Base-by-base conservation (phyloP, 2,888 invertebrate species). In the Epinotia demarniana region DNA sequence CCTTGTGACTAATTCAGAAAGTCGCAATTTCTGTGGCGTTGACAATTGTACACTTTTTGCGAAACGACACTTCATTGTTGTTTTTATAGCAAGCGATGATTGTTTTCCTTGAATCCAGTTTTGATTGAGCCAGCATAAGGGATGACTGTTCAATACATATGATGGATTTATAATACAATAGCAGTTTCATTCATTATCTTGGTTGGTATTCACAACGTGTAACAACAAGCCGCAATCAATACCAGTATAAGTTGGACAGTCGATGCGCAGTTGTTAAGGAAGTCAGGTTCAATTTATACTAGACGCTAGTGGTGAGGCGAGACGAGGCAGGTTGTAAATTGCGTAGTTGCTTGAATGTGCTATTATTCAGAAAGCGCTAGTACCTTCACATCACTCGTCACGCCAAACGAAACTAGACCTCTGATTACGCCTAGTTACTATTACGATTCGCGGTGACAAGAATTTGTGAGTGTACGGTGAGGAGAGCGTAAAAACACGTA, bases 81-180 rank as follows among this genome's bases (percentile, higher is more conserved):
- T 33, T 27, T 23, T 46, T 19, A 19, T 43, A n/a, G 16, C 16
- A 16, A 23, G 16, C 49, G n/a, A 27, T 64, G 64, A n/a, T 19
- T 27, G 11, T 49, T 49, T 49, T 64, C 64, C 64, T 64, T 64
- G 23, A 64, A 27, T 4, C 9, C n/a, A 23, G 23, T 4, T 39
- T 19, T 63, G 49, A 64, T 49, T 64, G 5, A 53, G 49, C 9
- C 49, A 49, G 23, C 46, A 64, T 43, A 64, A 2, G 23, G 49
- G 16, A 64, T 64, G 64, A 64, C 49, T 64, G 64, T 64, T 49
- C 8, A 49, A 46, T 49, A n/a, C n/a, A n/a, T n/a, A n/a, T n/a
- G n/a, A n/a, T n/a, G n/a, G n/a, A n/a, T n/a, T n/a, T n/a, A 23
- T 49, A 49, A 49, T 27, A 27, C n/a, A 64, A 49, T 64, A 23